Evolutionary conservation across 2,888 invertebrate genomes (phyloP).

Genomic region (Sicus ferrugineus): DNA sequence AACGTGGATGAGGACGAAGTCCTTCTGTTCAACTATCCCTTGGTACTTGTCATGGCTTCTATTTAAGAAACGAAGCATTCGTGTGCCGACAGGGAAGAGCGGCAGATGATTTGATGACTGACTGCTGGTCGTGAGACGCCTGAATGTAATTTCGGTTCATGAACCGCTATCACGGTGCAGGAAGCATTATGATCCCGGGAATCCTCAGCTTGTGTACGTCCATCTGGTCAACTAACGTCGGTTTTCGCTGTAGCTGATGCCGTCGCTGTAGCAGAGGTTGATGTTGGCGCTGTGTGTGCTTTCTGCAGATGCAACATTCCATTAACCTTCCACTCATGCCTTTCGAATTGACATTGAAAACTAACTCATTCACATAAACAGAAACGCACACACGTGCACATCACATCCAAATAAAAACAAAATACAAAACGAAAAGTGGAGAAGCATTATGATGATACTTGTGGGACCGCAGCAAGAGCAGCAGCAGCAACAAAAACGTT

Average conservation of each 20-base stretch:
- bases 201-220: constrained; percentile 39
- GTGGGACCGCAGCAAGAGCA: constrained; percentile 57
- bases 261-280: no score
- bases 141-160: constrained; percentile 59
- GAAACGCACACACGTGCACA: constrained; percentile 39
- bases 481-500: constrained; percentile 36
- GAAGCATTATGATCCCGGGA: neutral
- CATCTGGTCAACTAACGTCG: constrained; percentile 57
- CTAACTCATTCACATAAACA: constrained; percentile 44
- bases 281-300: no score
- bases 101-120: no score
- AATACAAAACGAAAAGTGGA: constrained; percentile 50
- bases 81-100: no score
- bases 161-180: constrained; percentile 41
- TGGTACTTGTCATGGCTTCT: no score
- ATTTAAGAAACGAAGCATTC: no score
- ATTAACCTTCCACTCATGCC: constrained; percentile 58
- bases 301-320: constrained; percentile 46
- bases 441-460: constrained; percentile 57
- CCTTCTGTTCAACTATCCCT: no score
- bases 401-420: constrained; percentile 54
- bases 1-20: no score
- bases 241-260: constrained; percentile 35
- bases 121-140: constrained; percentile 45
- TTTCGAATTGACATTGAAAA: constrained; percentile 57